Evolutionary conservation across 2,113 vertebrate species (phyloP), one percentile per base, ranked within the genome.

Genomic region (Salvelinus sp.): DNA sequence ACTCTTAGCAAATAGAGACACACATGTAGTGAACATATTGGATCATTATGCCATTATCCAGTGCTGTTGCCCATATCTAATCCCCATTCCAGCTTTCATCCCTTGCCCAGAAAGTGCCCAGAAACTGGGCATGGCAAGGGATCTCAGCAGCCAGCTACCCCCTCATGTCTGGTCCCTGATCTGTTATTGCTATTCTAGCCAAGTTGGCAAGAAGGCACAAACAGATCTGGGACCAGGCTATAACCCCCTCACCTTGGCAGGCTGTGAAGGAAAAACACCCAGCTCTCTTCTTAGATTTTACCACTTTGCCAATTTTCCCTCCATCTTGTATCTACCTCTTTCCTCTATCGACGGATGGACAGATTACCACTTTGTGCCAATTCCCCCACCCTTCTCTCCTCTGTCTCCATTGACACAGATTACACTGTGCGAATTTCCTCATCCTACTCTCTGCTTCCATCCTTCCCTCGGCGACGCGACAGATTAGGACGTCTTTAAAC

Each of bases 401-500:
- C 63, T 4, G 10, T 25, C 22, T 65, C 12, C 12, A 7, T 65
- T 27, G 13, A 9, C 14, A 44, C 38, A 0, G 38, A 44, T 44
- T 44, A 44, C 38, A 44, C 9, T 10, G 38, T 44, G 38, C 38
- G 0, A 44, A 44, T 44, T 28, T n/a, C 25, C 25, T 27, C 27
- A 23, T n/a, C 69, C 23, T 72, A 22, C 71, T 75, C 68, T 78
- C 63, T 13, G 22, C 63, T n/a, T 27, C 70, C 77, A 44, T 65
- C 66, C 80, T 73, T 9, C 60, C 57, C 57, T 65, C 47, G 79
- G 83, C 22, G 71, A 77, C 70, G 78, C n/a, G 79, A 87, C 77
- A 84, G 86, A 91, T 88, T 80, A 88, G 75, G 73, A 69, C 74
- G 30, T 66, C 73, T 80, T 28, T 76, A 82, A n/a, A 70, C 79